Base-by-base conservation (phyloP, 2,113 vertebrate species). In the Dasyornis broadbenti region DNA sequence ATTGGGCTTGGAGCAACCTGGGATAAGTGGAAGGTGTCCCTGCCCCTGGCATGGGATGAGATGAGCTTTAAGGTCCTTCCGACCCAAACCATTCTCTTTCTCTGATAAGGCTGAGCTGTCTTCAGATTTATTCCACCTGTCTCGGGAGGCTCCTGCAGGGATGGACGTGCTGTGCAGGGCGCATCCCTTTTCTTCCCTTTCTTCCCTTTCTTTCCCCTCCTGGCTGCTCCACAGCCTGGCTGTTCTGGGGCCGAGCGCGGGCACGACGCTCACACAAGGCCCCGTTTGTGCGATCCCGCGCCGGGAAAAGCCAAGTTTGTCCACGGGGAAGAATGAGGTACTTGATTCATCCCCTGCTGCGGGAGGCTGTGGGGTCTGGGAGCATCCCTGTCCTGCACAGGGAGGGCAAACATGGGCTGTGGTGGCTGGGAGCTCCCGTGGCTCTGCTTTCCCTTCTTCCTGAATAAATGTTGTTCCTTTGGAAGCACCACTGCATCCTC, bases 11-110 rank as follows among this genome's bases (percentile, higher is more conserved):
- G 56, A 63, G 69, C 86, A 82, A 17, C 47, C 71, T 31, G 70
- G 11, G 17, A 7, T n/a, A 0, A 0, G 0, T 30, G 63, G 54
- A 6, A 4, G 11, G 21, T 23, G 28, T 27, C 45, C 16, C 17
- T 77, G 73, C 56, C 27, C 17, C 6, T 16, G 42, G 31, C 71
- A 59, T 76, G 63, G 40, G 31, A 27, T 10, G 21, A 13, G 54
- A 10, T 47, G 79, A 54, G 40, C 42, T 63, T 10, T 49, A 11
- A 49, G 49, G 16, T 39, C 47, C 40, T 47, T 13, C n/a, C 26
- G 15, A 5, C 33, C 53, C 39, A 22, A 2, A 6, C 31, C 27
- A 1, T 54, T 40, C 21, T 26, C 61, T 19, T 27, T 27, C 30
- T 54, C 6, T 42, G 45, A 10, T 15, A 15, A 27, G 0, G 2